Base-by-base conservation (phyloP, 2,797 vertebrate genomes). In the Vireo griseus region DNA sequence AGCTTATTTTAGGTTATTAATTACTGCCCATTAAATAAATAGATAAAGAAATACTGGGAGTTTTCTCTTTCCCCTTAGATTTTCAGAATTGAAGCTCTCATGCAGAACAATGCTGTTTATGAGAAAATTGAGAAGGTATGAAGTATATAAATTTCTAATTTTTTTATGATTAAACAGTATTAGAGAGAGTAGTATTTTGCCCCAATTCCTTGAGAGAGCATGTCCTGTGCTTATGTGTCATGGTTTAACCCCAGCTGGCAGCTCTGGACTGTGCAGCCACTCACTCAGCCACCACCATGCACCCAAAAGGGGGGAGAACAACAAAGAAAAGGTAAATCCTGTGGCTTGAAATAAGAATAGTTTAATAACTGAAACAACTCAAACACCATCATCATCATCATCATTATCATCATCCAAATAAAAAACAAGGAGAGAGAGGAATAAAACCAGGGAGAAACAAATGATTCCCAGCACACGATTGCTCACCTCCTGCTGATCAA, bases 81-180 rank as follows among this genome's bases (percentile, higher is more conserved):
- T 55, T 47, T 80, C 48, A 63, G 2, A 16, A 13, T 16, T 44
- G 6, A 29, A 80, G 9, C 2, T 71, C 1, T 61, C 19, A n/a
- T 0, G 0, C 52, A 63, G 5, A 86, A 3, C 4, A 76, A 20
- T 25, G 31, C 0, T 39, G 2, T 47, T 58, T 62, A 55, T n/a
- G 4, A 77, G 20, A 83, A 88, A 88, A 77, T 11, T 31, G 14
- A 59, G 20, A 55, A 5, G 1, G 26, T 21, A 62, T 1, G 5
- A 76, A 57, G 28, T n/a, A 57, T 3, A 5, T 37, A 5, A 74
- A 78, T 84, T 91, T 81, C 29, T 72, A 6, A 8, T 35, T 35
- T 57, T 79, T 0, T 65, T 69, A 16, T 42, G 4, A 68, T 61
- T 81, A 78, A 45, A 31, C 5, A 12, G 2, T 35, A 61, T 26